Evolutionary conservation across 2,113 vertebrate genomes (phyloP), one percentile per base, ranked within the genome.

Genomic region (Cyanistes caeruleus): DNA sequence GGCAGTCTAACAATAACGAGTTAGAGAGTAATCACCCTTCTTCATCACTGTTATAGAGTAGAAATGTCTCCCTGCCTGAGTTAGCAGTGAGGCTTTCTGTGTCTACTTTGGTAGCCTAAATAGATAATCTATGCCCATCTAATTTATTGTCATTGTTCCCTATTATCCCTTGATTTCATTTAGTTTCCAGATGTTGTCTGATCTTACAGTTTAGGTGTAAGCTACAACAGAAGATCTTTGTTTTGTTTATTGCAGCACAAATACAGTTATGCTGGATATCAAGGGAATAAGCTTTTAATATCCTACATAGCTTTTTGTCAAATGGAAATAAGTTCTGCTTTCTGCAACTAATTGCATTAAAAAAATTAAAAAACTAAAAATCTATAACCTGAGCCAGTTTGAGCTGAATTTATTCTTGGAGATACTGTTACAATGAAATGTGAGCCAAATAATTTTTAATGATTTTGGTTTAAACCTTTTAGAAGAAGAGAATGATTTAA

Each of bases 381-480:
- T 74, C 65, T 82, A 31, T 65, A 69, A 30, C 21, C 15, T 46
- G 15, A 67, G n/a, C 48, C 33, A 41, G 7, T 80, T 60, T 65
- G 33, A 74, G 79, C 53, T 87, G 60, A 95, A 89, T 89, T 72
- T 94, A 41, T 65, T 93, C 69, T 88, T 87, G 39, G 58, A 60
- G 39, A 70, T 59, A 53, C 28, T 62, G 43, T 37, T 75, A 86
- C 2, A 3, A 87, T 91, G 56, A 89, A 95, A 89, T 82, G 27
- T 74, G 78, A 87, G 65, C 74, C 67, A 86, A 86, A 94, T 92
- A 87, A 37, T 86, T 96, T 95, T 82, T 84, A 76, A 78, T 95
- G 2, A 63, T 62, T 90, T 91, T 81, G 63, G 23, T 75, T 96
- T 87, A 90, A 96, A 87, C n/a, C 31, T 87, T 87, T 84, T 72